Conservation (phyloP, 2,797 vertebrate species). For the Parambassis ranga region DNA sequence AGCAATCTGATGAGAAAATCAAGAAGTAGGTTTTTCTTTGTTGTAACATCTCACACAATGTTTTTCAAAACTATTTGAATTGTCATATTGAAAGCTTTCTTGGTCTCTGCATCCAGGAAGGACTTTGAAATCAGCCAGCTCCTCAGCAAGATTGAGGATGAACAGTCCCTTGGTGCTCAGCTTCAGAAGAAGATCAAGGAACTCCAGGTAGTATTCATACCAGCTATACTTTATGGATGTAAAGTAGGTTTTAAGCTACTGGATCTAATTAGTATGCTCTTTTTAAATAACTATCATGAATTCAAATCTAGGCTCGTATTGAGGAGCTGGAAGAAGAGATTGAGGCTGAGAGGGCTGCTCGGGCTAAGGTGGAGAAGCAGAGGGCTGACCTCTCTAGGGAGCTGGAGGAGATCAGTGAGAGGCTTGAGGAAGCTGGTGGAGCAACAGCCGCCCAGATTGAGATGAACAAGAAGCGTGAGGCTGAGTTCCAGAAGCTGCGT, state of each 20-base stretch:
- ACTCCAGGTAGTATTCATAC: constrained; percentile 78
- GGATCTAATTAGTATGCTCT: no score
- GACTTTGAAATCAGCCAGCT: constrained; percentile 87
- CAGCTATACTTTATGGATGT: no score
- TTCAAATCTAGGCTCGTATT: constrained; percentile 79
- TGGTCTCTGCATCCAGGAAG: no score
- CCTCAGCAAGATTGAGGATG: constrained; percentile 85
- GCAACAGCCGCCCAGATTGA: constrained; percentile 81
- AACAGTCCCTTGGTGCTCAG: constrained; percentile 74
- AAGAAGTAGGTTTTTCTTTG: no score
- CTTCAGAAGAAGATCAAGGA: constrained; percentile 81
- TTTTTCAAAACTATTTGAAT: no score
- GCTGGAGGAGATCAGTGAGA: constrained; percentile 87
- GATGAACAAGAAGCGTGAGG: constrained; percentile 87
- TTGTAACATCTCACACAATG: no score
- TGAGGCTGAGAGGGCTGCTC: constrained; percentile 79
- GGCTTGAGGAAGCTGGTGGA: constrained; percentile 85
- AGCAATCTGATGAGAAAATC: no score
- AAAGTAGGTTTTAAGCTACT: no score
- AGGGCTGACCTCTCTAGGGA: constrained; percentile 84
- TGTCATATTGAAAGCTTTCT: no score
- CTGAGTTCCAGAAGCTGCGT: no score
- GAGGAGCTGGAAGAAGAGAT: constrained; percentile 90
- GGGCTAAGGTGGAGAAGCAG: constrained; percentile 85
- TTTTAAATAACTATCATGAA: no score